A percentile compares a stretch with the other conserved stretches of the same genome.
phyloP scores from a whole-genome alignment of 2,888 invertebrate species.

The Panopea generosa region DNA sequence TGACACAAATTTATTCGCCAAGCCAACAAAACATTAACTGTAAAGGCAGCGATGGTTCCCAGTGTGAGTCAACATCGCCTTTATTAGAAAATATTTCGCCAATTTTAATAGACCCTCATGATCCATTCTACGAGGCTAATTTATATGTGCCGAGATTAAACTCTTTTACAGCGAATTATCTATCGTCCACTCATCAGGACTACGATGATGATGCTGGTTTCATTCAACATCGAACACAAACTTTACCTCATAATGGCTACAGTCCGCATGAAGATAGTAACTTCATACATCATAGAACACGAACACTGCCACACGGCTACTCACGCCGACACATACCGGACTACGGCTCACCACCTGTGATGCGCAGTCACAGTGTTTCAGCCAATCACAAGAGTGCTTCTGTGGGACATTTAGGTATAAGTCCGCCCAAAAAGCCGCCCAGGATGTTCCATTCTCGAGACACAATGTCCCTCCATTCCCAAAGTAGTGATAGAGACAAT shows the following conservation, averaged over 20 bases:
- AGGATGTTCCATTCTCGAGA: constrained; percentile 74
- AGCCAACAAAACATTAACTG: constrained; percentile 55
- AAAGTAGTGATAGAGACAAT: constrained; percentile 58
- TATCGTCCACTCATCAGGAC: constrained; percentile 31
- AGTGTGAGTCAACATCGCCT: constrained; percentile 79
- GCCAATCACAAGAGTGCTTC: constrained; percentile 74
- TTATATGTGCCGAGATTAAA: constrained; percentile 50
- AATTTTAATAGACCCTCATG: constrained; percentile 66
- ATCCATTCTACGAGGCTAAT: constrained; percentile 63
- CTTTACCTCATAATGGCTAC: constrained; percentile 54
- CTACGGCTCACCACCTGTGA: constrained; percentile 35
- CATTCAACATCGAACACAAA: constrained; percentile 19
- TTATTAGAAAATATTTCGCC: constrained; percentile 76
- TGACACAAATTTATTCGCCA: constrained; percentile 69
- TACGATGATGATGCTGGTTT: constrained; percentile 39
- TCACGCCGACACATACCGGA: constrained; percentile 34
- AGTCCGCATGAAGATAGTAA: constrained; percentile 31
- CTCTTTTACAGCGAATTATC: constrained; percentile 40
- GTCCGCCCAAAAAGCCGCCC: constrained; percentile 77
- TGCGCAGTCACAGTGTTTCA: constrained; percentile 48
- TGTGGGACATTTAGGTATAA: constrained; percentile 72
- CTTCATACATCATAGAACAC: constrained; percentile 40
- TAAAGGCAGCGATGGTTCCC: constrained; percentile 73
- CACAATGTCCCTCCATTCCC: constrained; percentile 67
- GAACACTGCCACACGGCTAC: constrained; percentile 58